These are phyloP conservation scores for Brachionichthys hirsutus DNA, from an alignment of 2,113 vertebrate genomes.

Conservation along the genomic window DNA sequence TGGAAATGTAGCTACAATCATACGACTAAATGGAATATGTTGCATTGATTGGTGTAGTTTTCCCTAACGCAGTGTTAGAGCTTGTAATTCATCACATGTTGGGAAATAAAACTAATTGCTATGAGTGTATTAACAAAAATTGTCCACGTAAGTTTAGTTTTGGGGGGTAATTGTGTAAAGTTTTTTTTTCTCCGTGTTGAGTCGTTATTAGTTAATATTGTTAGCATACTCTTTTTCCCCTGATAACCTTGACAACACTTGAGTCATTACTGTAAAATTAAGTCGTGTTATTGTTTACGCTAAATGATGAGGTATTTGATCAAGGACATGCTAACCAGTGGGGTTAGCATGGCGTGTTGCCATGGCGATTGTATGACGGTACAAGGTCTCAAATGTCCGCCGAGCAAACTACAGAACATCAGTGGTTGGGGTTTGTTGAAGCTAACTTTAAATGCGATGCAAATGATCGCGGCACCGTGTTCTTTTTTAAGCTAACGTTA, in stretches of 20 bases:
- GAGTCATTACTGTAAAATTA: neutral
- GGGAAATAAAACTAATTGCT: no score
- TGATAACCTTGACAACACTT: neutral
- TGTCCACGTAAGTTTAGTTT: no score
- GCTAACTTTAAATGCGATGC: neutral
- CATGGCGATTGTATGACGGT: slow-evolving; percentile 47
- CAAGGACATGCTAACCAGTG: neutral
- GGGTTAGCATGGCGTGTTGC: slow-evolving; percentile 38
- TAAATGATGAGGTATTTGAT: neutral
- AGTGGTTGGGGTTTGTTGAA: neutral
- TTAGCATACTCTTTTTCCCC: no score
- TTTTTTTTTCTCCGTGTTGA: no score
- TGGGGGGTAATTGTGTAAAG: no score
- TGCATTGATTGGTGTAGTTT: neutral
- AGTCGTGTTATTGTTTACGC: no score
- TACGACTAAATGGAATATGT: neutral
- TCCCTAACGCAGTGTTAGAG: neutral
- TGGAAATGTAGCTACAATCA: slow-evolving; percentile 31
- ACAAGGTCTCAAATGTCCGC: slow-evolving; percentile 26
- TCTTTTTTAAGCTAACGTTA: slow-evolving; percentile 3
- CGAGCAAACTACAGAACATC: slow-evolving; percentile 5
- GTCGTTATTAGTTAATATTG: no score
- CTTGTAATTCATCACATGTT: no score
- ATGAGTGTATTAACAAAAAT: no score
- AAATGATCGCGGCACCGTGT: neutral